Conservation (phyloP, 1,140 invertebrate species). For the Drosophila rhopaloa region DNA sequence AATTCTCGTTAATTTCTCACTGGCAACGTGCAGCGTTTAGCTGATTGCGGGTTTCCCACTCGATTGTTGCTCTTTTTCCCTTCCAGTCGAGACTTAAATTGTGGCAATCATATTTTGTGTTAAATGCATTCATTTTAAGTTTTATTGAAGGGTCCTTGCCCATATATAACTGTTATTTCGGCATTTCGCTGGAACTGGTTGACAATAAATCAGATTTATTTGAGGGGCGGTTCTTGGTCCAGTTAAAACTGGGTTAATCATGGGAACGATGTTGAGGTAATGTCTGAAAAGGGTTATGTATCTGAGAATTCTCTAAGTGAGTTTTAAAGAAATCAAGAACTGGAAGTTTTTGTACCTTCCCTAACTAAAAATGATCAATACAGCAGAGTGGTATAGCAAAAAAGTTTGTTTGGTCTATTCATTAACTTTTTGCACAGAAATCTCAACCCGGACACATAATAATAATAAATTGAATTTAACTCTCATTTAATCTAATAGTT, state of each 20-base stretch:
- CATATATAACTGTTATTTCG: conserved; percentile 55
- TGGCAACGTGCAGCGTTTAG: conserved; percentile 76
- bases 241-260: conserved; percentile 41
- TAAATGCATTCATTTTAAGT: conserved; percentile 58
- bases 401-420: too few relatives aligned
- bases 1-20: conserved; percentile 79
- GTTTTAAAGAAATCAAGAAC: too few relatives aligned
- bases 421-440: too few relatives aligned
- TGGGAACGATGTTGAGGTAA: conserved; percentile 17
- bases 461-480: too few relatives aligned
- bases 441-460: too few relatives aligned
- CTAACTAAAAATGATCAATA: too few relatives aligned
- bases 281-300: neutral
- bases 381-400: too few relatives aligned
- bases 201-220: conserved; percentile 56
- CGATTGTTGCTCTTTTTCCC: conserved; percentile 13
- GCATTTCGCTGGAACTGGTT: conserved; percentile 40
- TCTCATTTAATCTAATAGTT: neutral
- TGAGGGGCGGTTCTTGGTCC: neutral
- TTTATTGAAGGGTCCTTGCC: conserved; percentile 42
- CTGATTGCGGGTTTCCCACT: conserved; percentile 71
- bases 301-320: neutral
- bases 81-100: conserved; percentile 40
- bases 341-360: too few relatives aligned
- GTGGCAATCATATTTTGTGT: conserved; percentile 77